Evolutionary conservation across 2,888 invertebrate genomes (phyloP), one percentile per base, ranked within the genome.

Genomic region (Tetragnatha montana): DNA sequence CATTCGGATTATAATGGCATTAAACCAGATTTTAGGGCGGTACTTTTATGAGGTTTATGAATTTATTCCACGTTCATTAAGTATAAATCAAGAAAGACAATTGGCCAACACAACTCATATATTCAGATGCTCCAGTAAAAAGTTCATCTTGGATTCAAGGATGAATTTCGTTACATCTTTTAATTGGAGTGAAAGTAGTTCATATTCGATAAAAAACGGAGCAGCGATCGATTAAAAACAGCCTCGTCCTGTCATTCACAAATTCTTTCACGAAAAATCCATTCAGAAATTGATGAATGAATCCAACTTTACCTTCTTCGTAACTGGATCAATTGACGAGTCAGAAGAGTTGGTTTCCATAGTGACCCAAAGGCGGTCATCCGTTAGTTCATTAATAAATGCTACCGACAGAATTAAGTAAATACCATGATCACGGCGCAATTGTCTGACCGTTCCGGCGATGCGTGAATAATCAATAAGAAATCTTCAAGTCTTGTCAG

Each of bases 281-380:
- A 74, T n/a, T 19, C 49, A 50, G 76, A 50, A 35, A 22, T 81
- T 81, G 81, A 81, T 81, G 71, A 81, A 71, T 71, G 50, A 49
- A 71, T 71, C 50, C 70, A 21, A 50, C 71, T 17, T 60, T 60
- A 60, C 10, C 60, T 60, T 60, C 60, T 17, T 4, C 60, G 71
- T 51, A 60, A 76, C 6, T 76, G 76, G 51, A 76, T 10, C 76
- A 76, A 50, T 76, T 49, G 50, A 21, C 19, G 50, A 21, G 76
- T 51, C 19, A 60, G 60, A 76, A 47, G 49, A 12, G 50, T 10
- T 17, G 22, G 49, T 35, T 35, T 74, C 14, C 74, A 17, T 22
- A 35, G 70, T 76, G 76, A 76, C 76, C 76, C 51, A 35, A 35
- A 60, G 8, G 60, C 60, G 60, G 60, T 60, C 60, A 60, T n/a